Evolutionary conservation across 2,113 vertebrate genomes (phyloP).

Genomic region (Myxocyprinus asiaticus): DNA sequence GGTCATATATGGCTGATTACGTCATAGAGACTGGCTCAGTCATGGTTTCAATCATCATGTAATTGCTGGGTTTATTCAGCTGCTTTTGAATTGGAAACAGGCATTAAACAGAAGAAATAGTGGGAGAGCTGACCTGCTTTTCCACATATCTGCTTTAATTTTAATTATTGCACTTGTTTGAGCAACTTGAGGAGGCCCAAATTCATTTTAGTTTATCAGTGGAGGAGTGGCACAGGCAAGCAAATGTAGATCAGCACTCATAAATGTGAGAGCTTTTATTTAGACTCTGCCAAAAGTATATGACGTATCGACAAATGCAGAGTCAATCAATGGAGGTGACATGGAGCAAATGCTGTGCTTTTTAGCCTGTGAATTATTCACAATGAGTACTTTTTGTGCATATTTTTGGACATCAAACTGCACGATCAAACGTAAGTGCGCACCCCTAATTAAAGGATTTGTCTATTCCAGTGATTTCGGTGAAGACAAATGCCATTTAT

Average conservation of each 20-base stretch:
- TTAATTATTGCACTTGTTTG: slow-evolving; percentile 7
- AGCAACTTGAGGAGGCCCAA: background rate
- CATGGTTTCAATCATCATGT: slow-evolving; percentile 54
- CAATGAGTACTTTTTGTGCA: no score
- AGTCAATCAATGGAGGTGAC: background rate
- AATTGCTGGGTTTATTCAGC: slow-evolving; percentile 64
- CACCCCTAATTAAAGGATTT: no score
- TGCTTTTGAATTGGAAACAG: slow-evolving; percentile 67
- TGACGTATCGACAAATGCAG: background rate
- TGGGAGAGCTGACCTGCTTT: slow-evolving; percentile 64
- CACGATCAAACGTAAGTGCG: no score
- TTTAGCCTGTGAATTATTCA: no score
- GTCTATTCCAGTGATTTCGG: no score
- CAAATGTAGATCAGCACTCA: slow-evolving; percentile 15
- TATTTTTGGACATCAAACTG: no score
- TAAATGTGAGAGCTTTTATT: background rate
- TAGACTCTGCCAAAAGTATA: background rate
- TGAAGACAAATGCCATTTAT: no score
- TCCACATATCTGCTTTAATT: slow-evolving; percentile 45
- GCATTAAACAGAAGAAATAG: slow-evolving; percentile 59
- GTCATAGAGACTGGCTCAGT: slow-evolving; percentile 25
- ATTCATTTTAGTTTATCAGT: background rate
- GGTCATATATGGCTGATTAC: slow-evolving; percentile 30
- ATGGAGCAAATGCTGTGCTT: no score
- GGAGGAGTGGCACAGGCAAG: background rate